Evolutionary conservation across 2,797 vertebrate genomes (phyloP).

Genomic region (Antrozous pallidus): DNA sequence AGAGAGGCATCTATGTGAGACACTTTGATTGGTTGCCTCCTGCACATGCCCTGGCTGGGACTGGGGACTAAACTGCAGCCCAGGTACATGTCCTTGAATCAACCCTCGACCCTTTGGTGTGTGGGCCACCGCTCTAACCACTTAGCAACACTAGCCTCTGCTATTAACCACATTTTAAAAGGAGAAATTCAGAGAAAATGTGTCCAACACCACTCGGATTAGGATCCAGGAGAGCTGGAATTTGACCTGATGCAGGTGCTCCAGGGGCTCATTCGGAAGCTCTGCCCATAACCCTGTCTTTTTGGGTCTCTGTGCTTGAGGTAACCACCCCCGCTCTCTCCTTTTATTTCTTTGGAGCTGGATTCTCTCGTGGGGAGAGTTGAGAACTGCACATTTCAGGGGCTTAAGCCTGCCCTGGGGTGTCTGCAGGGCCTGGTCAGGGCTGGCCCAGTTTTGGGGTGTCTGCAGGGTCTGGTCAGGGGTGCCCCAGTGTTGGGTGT

Average conservation of each 20-base stretch:
- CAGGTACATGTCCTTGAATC: too few relatives aligned
- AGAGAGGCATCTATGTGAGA: too few relatives aligned
- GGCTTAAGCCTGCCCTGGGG: neutral
- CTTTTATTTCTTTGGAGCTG: neutral
- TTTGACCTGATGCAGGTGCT: neutral
- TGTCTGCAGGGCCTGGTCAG: neutral
- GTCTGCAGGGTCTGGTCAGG: too few relatives aligned
- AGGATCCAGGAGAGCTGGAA: neutral
- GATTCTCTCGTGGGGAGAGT: neutral
- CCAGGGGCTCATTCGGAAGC: neutral
- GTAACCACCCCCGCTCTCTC: too few relatives aligned
- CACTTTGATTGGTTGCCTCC: too few relatives aligned
- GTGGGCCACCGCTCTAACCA: too few relatives aligned
- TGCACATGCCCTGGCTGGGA: too few relatives aligned
- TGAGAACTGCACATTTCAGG: neutral
- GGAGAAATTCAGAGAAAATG: neutral
- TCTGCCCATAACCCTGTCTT: neutral
- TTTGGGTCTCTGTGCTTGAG: neutral
- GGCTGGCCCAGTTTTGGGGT: neutral
- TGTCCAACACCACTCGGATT: neutral
- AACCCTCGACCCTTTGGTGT: too few relatives aligned
- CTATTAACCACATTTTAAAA: neutral
- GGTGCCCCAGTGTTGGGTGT: neutral
- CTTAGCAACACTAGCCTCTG: too few relatives aligned
- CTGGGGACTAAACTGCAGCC: too few relatives aligned